These are phyloP conservation scores for Ichneumoninae sp. DNA, from an alignment of 2,888 invertebrate genomes.

Conservation along the genomic window DNA sequence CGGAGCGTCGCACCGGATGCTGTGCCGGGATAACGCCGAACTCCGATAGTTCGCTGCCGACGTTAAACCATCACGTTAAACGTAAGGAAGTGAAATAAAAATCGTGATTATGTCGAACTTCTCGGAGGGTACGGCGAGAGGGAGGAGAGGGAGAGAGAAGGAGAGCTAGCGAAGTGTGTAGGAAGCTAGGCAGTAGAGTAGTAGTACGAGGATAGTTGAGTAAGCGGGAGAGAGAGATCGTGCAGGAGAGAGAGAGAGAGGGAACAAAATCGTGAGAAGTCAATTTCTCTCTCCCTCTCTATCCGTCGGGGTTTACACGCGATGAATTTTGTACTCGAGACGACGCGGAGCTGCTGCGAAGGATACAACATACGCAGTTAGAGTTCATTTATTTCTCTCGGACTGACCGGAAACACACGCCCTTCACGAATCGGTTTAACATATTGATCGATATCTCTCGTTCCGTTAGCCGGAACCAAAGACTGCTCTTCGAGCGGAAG, in stretches of 20 bases:
- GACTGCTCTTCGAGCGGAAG: conserved; percentile 18
- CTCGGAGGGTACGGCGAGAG: background rate
- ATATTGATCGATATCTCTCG: conserved; percentile 58
- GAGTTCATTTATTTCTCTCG: background rate
- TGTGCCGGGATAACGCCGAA: conserved; percentile 29
- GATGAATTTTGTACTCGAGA: conserved; percentile 58
- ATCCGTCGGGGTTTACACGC: background rate
- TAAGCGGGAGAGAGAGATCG: conserved; percentile 36
- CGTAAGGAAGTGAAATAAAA: conserved; percentile 11
- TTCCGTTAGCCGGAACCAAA: conserved; percentile 5
- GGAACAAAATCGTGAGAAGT: conserved; percentile 72
- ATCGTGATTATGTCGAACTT: conserved; percentile 15
- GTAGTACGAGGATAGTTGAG: conserved; percentile 1
- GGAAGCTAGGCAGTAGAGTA: conserved; percentile 12
- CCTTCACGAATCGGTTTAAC: conserved; percentile 52
- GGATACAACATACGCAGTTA: background rate
- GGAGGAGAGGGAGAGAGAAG: conserved; percentile 52
- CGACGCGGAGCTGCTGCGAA: background rate
- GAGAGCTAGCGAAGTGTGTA: background rate
- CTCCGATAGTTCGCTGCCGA: conserved; percentile 7
- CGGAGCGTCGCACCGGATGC: conserved; percentile 24
- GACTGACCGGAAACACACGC: conserved; percentile 58
- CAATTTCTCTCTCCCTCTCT: conserved; percentile 68
- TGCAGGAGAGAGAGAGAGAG: conserved; percentile 57
- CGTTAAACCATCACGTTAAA: background rate